phyloP scores from a whole-genome alignment of 2,113 vertebrate species.

The Phalacrocorax aristotelis region DNA sequence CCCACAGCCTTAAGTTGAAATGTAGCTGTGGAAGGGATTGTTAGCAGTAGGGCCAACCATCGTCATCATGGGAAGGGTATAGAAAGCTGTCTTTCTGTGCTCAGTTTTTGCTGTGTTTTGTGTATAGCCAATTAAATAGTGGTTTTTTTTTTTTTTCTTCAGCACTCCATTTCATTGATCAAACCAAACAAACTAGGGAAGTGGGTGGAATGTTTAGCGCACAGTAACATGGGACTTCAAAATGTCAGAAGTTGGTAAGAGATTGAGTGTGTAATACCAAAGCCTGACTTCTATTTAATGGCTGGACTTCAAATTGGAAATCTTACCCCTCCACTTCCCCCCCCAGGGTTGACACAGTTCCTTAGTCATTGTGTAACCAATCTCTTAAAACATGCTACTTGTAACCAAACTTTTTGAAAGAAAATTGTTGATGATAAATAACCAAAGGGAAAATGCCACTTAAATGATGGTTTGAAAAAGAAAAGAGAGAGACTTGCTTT shows the following conservation, averaged over 20 bases:
- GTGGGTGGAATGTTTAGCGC: not conserved
- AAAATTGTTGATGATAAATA: constrained; percentile 2
- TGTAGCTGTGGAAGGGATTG: not conserved
- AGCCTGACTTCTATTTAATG: not conserved
- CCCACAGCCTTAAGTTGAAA: not conserved
- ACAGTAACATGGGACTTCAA: not conserved
- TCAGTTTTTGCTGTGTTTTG: not conserved
- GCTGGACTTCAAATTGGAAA: not conserved
- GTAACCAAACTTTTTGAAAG: not conserved
- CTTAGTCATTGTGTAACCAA: constrained; percentile 18
- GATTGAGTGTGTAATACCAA: not conserved
- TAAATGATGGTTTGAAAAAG: not conserved
- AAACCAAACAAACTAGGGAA: not conserved
- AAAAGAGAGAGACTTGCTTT: not conserved
- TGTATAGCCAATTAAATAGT: not conserved
- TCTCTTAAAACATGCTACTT: not conserved
- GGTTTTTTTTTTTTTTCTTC: not conserved
- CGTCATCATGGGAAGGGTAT: accelerated
- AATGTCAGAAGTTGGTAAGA: not conserved
- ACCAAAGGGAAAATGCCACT: not conserved
- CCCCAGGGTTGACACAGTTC: not conserved
- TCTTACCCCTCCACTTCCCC: not conserved
- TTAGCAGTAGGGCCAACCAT: not conserved
- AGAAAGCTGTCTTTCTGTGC: not conserved
- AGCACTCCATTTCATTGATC: not conserved